Conservation (phyloP, 1,140 invertebrate species). For the Sitophilus oryzae region DNA sequence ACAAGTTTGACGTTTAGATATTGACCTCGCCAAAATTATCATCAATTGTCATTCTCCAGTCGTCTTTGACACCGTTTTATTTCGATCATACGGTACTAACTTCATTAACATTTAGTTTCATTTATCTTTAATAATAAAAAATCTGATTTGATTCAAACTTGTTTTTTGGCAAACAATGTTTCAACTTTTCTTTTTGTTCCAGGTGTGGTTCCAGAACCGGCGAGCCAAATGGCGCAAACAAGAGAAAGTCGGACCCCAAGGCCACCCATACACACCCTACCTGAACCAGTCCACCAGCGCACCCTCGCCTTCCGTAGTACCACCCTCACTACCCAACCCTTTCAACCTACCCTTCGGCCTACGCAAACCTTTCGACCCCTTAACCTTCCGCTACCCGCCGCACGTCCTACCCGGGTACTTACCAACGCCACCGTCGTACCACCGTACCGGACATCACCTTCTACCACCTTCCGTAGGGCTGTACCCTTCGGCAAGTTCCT, state of each 20-base stretch:
- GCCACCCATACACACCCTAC: constrained; percentile 85
- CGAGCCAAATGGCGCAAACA: constrained; percentile 89
- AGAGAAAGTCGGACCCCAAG: constrained; percentile 88
- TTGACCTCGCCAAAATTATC: too few species aligned
- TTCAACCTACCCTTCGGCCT: constrained; percentile 69
- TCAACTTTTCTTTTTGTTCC: constrained; percentile 39
- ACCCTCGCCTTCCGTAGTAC: constrained; percentile 55
- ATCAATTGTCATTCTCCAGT: too few species aligned
- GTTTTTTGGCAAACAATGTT: too few species aligned
- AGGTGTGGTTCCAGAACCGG: constrained; percentile 94
- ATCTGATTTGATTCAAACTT: too few species aligned
- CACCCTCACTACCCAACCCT: constrained; percentile 66
- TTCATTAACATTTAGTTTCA: too few species aligned
- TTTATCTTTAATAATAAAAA: too few species aligned
- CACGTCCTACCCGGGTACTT: constrained; percentile 48
- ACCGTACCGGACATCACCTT: constrained; percentile 56
- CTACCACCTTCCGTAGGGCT: constrained; percentile 60
- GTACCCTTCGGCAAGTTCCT: constrained; percentile 67
- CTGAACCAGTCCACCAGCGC: constrained; percentile 52
- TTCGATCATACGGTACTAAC: too few species aligned
- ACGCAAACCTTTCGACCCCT: constrained; percentile 71
- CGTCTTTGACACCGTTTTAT: too few species aligned
- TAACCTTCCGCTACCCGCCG: constrained; percentile 59
- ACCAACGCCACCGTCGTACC: constrained; percentile 49
- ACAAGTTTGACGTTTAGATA: too few species aligned